Base-by-base conservation (phyloP, 2,113 vertebrate species). In the Speoplatyrhinus poulsoni region DNA sequence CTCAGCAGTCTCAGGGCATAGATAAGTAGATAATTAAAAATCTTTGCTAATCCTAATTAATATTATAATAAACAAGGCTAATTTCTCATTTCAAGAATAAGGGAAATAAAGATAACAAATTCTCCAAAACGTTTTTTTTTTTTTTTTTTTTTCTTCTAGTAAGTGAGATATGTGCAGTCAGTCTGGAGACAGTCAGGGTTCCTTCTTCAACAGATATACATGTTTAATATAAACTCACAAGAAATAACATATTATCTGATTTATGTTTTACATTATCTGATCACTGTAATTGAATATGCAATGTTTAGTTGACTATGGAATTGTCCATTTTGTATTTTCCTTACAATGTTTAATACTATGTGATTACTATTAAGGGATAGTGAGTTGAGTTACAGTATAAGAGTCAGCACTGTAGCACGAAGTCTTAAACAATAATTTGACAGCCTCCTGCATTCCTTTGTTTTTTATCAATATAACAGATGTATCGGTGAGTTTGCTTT, bases 401-500 rank as follows among this genome's bases (percentile, higher is more conserved):
- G 10, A 6, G 10, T 12, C 49, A 12, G 49, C 11, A 9, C 10
- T 11, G 10, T 50, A 15, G 49, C 49, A 50, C 49, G 0, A 3
- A 11, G 3, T 9, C 49, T 50, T 1, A 50, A 50, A 50, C 2
- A 52, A 11, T 10, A 52, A 52, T 52, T 4, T 15, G 11, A 52
- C 48, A 10, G 12, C 13, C 2, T 56, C 4, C 17, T 77, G 6
- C 32, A 53, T 60, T 60, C 7, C 41, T 49, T 16, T 71, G 50
- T 67, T 10, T 75, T n/a, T 33, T 16, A 12, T 65, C 60, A 50
- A 66, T 3, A 26, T 61, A 67, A 69, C 93, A 99, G 98, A 99
- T 89, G 94, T 99, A 87, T 98, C 98, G 2, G 91, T 99, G 82
- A 99, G 98, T 89, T 86, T 99, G 81, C 91, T 99, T 41, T 98